phyloP scores from a whole-genome alignment of 1,140 invertebrate genomes.

The Apis dorsata region DNA sequence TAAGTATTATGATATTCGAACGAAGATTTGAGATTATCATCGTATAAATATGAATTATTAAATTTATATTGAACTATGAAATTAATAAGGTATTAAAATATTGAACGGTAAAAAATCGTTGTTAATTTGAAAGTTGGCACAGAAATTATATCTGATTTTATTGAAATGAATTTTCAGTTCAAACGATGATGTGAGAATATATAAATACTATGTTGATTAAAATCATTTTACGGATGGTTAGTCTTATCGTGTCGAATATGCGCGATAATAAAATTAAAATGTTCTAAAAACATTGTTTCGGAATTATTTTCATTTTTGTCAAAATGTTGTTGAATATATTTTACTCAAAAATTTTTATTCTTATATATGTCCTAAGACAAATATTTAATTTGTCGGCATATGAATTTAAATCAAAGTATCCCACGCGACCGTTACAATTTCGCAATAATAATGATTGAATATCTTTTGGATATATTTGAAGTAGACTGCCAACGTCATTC shows the following conservation, averaged over 20 bases:
- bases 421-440: background rate
- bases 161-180: background rate
- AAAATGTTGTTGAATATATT: background rate
- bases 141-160: background rate
- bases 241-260: background rate
- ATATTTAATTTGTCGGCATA: no score
- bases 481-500: conserved; percentile 38
- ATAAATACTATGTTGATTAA: background rate
- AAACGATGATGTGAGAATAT: background rate
- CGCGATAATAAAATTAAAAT: no score
- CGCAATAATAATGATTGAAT: conserved; percentile 52
- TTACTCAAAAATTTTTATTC: background rate
- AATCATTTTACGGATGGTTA: background rate
- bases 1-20: no score
- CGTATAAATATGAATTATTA: no score
- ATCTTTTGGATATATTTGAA: conserved; percentile 35
- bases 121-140: no score
- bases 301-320: background rate
- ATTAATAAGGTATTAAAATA: background rate
- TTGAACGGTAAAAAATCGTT: background rate
- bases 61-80: no score
- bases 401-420: conserved; percentile 28
- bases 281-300: background rate
- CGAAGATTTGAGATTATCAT: no score
- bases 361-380: background rate